Base-by-base conservation (phyloP, 2,888 invertebrate species). In the Monopis laevigella region DNA sequence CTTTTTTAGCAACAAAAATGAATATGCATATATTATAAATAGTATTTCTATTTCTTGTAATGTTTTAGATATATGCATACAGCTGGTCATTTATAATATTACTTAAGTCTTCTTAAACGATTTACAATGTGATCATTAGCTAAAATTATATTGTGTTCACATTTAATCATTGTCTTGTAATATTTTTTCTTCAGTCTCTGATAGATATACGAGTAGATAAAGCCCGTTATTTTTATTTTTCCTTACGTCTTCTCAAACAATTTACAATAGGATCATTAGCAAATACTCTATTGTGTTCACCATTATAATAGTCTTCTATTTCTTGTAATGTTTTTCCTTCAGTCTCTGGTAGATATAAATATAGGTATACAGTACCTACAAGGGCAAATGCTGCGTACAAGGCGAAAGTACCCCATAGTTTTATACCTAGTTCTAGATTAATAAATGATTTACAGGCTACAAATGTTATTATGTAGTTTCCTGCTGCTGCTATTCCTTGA, bases 161-260 rank as follows among this genome's bases (percentile, higher is more conserved):
- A 74, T 17, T 56, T 59, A 46, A 52, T 84, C 83, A 10, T 83
- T 82, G 49, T 83, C 80, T 55, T 77, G 71, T 8, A 84, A 61
- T 0, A 69, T 59, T 41, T 70, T 77, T 0, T 82, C 82, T 64
- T 85, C 84, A 0, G 85, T 84, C 56, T 85, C 84, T 21, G 83
- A 82, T 45, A 84, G 53, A 44, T 69, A 71, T 52, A 82, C 77
- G 54, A 82, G 84, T 2, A 84, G 58, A n/a, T n/a, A n/a, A n/a
- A n/a, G n/a, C n/a, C n/a, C n/a, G n/a, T n/a, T n/a, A n/a, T n/a
- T n/a, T n/a, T n/a, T n/a, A n/a, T 11, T 26, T 14, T 14, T n/a
- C n/a, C 14, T 24, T 12, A 24, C 30, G 11, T 34, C 11, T 64
- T 46, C 58, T 75, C 7, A 72, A 66, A 2, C 55, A 53, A 32